Conservation (phyloP, 1,140 invertebrate species). For the Thaumatotibia leucotreta region DNA sequence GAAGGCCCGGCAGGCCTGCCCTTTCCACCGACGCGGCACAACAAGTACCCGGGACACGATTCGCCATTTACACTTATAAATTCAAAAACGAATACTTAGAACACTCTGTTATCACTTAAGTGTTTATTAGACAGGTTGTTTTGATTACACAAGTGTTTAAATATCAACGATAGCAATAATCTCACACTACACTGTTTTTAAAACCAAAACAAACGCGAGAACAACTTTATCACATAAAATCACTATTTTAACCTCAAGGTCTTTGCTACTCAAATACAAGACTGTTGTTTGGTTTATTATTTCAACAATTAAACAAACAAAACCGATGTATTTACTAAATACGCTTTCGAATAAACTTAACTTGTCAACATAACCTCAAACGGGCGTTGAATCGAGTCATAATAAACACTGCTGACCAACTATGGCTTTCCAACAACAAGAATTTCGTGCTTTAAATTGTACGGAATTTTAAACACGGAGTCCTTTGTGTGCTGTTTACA, state of each 20-base stretch:
- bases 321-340: constrained; percentile 10
- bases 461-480: constrained; percentile 14
- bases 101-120: neutral
- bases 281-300: neutral
- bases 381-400: constrained; percentile 32
- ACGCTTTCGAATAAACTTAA: constrained; percentile 22
- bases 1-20: constrained; percentile 87
- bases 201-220: neutral
- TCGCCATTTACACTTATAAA: constrained; percentile 59
- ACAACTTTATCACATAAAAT: neutral
- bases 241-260: neutral
- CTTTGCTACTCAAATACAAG: neutral
- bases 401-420: constrained; percentile 25
- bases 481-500: constrained; percentile 14
- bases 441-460: neutral
- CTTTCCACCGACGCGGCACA: constrained; percentile 77
- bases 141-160: neutral
- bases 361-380: constrained; percentile 68
- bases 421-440: constrained; percentile 34
- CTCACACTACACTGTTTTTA: neutral
- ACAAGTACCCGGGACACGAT: constrained; percentile 75
- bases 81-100: neutral
- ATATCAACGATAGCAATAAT: neutral
- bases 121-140: neutral
- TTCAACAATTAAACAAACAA: constrained; percentile 5